These are phyloP conservation scores for Halictus ligatus DNA, from an alignment of 2,888 invertebrate genomes.

Conservation along the genomic window DNA sequence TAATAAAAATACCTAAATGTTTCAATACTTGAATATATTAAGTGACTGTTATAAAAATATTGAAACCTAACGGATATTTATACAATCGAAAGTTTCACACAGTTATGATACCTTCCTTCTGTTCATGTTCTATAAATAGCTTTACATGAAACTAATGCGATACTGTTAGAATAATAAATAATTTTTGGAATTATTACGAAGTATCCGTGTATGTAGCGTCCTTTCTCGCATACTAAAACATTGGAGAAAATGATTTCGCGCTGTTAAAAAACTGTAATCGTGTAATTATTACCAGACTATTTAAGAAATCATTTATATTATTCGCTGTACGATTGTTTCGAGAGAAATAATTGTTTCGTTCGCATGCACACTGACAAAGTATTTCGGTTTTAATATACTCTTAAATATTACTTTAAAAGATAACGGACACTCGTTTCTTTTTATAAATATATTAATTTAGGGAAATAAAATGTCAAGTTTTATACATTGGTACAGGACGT, in stretches of 20 bases:
- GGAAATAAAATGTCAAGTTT: not conserved
- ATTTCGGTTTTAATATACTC: not conserved
- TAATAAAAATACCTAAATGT: not conserved
- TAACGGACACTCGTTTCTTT: not conserved
- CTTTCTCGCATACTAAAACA: not conserved
- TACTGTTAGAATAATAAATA: conserved; percentile 1
- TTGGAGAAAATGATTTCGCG: not conserved
- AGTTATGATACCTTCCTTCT: not conserved
- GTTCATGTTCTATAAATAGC: not conserved
- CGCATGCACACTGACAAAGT: not conserved
- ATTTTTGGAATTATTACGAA: not conserved
- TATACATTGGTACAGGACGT: not conserved
- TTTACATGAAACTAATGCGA: not conserved
- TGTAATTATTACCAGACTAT: not conserved
- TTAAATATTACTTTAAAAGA: not conserved
- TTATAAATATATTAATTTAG: conserved; percentile 18
- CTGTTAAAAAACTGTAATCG: not conserved
- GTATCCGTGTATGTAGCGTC: not conserved
- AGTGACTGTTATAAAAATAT: not conserved
- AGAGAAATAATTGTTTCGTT: not conserved
- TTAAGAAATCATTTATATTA: not conserved
- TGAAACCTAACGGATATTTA: not conserved
- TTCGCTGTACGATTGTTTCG: not conserved
- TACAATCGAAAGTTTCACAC: conserved; percentile 3
- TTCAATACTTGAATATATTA: not conserved